These are phyloP conservation scores for Dendrolimus punctatus DNA, from an alignment of 1,140 invertebrate genomes.

Conservation along the genomic window DNA sequence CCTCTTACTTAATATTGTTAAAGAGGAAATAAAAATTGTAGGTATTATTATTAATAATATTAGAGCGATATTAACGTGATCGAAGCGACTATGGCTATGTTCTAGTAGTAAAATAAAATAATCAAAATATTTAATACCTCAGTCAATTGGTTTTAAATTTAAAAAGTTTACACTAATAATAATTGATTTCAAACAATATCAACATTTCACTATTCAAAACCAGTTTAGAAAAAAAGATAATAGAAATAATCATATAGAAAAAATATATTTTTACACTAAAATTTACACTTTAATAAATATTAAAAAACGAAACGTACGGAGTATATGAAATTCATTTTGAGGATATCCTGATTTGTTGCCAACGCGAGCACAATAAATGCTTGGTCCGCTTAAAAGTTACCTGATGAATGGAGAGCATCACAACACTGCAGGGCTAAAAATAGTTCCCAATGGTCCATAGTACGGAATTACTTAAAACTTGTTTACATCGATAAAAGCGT, in stretches of 20 bases:
- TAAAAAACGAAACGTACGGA: constrained; percentile 33
- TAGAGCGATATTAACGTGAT: too few relatives aligned
- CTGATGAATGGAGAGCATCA: constrained; percentile 40
- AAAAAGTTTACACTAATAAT: too few relatives aligned
- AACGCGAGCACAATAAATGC: constrained; percentile 19
- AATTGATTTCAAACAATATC: too few relatives aligned
- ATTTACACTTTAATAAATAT: constrained; percentile 8
- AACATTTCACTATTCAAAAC: too few relatives aligned
- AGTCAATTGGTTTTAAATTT: too few relatives aligned
- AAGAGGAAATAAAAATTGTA: too few relatives aligned
- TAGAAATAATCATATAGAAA: too few relatives aligned
- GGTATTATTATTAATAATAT: too few relatives aligned
- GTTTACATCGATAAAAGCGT: constrained; percentile 46
- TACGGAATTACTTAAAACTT: constrained; percentile 57
- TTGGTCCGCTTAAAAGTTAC: constrained; percentile 33
- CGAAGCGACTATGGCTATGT: too few relatives aligned
- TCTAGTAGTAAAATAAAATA: background rate
- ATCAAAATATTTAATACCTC: background rate
- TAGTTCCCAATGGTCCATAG: constrained; percentile 42
- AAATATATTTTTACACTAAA: constrained; percentile 1
- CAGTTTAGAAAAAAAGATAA: too few relatives aligned
- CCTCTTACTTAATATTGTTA: too few relatives aligned
- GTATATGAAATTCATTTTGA: constrained; percentile 34
- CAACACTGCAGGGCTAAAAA: constrained; percentile 37
- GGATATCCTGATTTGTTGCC: too few relatives aligned